Percentiles rank a stretch among this genome's conserved stretches.
phyloP scores from a whole-genome alignment of 2,888 invertebrate genomes.

The Sesia bembeciformis region DNA sequence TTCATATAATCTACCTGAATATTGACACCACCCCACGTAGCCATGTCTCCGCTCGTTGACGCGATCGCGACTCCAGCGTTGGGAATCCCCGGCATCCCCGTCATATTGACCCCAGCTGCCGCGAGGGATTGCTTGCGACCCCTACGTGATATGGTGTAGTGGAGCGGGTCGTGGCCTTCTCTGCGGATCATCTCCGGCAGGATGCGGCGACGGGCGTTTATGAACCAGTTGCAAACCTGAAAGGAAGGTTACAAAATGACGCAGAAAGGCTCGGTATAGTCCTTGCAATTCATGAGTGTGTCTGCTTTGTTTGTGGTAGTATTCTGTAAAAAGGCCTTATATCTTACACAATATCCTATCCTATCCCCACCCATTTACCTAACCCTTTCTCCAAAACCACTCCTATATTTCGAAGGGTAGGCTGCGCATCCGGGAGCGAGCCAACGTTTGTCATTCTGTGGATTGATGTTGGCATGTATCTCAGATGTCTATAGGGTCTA shows the following conservation, averaged over 20 bases:
- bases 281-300: no score
- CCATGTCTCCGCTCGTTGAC: slow-evolving; percentile 17
- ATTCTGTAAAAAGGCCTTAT: no score
- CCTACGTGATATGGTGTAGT: slow-evolving; percentile 92
- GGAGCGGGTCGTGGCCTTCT: slow-evolving; percentile 92
- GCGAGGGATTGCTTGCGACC: slow-evolving; percentile 77
- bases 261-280: no score
- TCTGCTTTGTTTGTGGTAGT: no score
- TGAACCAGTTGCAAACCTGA: slow-evolving; percentile 95
- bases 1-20: background rate
- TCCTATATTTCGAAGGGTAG: no score
- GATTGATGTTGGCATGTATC: no score
- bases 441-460: no score
- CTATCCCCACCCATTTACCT: no score
- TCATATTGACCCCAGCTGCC: slow-evolving; percentile 10
- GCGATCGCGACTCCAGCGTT: slow-evolving; percentile 16
- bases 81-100: slow-evolving; percentile 21
- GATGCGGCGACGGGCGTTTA: slow-evolving; percentile 93
- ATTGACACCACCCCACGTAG: slow-evolving; percentile 28
- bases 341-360: no score
- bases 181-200: slow-evolving; percentile 93
- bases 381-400: no score
- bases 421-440: no score
- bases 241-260: background rate
- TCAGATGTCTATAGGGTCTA: no score